These are phyloP conservation scores for Aleiodes alternator DNA, from an alignment of 2,888 invertebrate genomes.

Conservation along the genomic window DNA sequence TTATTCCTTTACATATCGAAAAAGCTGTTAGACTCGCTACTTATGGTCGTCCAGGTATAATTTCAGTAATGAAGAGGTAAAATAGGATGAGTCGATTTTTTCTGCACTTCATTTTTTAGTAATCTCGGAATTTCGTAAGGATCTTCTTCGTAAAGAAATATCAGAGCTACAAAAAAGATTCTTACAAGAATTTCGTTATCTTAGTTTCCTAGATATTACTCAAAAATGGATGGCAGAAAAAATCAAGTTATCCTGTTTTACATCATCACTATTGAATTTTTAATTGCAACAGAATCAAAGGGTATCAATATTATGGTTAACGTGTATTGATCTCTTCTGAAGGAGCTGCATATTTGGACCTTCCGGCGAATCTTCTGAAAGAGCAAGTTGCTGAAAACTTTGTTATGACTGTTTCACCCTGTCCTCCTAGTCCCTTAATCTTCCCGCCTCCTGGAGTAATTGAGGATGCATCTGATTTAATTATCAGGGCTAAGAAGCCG, in stretches of 20 bases:
- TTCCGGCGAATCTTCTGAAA: constrained; percentile 89
- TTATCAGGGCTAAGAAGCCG: constrained; percentile 87
- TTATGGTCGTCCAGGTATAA: constrained; percentile 89
- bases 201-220: too few species aligned
- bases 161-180: too few species aligned
- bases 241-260: too few species aligned
- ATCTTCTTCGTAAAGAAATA: too few species aligned
- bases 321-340: constrained; percentile 26
- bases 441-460: constrained; percentile 85
- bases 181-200: too few species aligned
- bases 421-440: constrained; percentile 81
- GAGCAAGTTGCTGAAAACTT: constrained; percentile 73
- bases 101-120: too few species aligned
- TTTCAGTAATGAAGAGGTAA: not conserved
- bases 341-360: constrained; percentile 89
- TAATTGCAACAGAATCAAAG: too few species aligned
- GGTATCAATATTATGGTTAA: too few species aligned
- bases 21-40: constrained; percentile 90
- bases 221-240: too few species aligned
- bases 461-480: constrained; percentile 82
- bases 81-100: too few species aligned
- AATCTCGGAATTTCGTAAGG: too few species aligned
- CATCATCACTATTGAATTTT: too few species aligned
- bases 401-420: constrained; percentile 64
- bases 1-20: constrained; percentile 94